These are phyloP conservation scores for Trichoplax adhaerens DNA, from an alignment of 37 sponge, comb jelly and placozoan genomes.

Conservation along the genomic window DNA sequence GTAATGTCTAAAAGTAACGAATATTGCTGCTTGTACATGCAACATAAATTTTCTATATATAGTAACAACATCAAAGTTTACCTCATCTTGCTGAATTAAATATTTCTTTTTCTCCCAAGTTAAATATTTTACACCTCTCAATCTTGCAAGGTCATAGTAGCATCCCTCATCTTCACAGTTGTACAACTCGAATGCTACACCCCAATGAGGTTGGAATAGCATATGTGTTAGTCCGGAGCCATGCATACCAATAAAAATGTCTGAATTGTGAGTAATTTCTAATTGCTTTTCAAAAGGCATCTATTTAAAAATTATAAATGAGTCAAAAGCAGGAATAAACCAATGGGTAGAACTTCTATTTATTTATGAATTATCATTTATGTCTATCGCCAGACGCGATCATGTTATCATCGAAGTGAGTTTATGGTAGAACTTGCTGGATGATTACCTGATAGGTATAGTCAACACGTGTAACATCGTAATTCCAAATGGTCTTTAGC, in stretches of 20 bases:
- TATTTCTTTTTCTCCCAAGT: conserved; percentile 58
- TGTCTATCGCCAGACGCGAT: no score
- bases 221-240: conserved; percentile 79
- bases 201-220: conserved; percentile 90
- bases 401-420: no score
- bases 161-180: conserved; percentile 70
- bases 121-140: conserved; percentile 58
- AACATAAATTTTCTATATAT: no score
- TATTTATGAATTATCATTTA: no score
- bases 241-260: conserved; percentile 84
- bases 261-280: conserved; percentile 56
- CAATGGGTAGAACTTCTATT: no score
- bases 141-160: conserved; percentile 72
- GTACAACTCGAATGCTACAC: conserved; percentile 71
- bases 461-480: conserved; percentile 30
- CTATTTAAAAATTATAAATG: no score
- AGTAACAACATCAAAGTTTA: no score
- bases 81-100: not conserved
- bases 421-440: no score
- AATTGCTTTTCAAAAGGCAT: not conserved
- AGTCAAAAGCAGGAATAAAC: no score
- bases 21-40: no score
- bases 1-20: no score
- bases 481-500: conserved; percentile 1
- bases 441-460: conserved; percentile 26